Percentiles rank a stretch among this genome's conserved stretches.
phyloP scores from a whole-genome alignment of 1,140 invertebrate genomes.

The Eubasilissa regina region DNA sequence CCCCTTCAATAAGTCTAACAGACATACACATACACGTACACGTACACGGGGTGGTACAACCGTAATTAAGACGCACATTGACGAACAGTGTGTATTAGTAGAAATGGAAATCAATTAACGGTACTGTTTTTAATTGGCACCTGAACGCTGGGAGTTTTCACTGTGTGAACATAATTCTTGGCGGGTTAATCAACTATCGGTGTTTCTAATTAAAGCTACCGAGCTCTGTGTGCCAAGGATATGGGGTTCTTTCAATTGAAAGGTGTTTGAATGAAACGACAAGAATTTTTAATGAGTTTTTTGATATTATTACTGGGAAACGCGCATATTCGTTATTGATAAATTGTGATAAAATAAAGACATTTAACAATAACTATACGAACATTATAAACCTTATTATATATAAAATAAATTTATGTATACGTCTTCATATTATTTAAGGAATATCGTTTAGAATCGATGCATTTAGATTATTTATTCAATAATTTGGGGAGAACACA shows the following conservation, averaged over 20 bases:
- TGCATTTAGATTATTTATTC: too few species aligned
- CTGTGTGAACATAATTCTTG: slow-evolving; percentile 39
- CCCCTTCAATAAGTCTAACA: slow-evolving; percentile 38
- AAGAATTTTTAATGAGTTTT: too few species aligned
- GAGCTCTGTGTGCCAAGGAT: slow-evolving; percentile 11
- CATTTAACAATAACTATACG: too few species aligned
- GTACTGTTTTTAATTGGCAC: slow-evolving; percentile 53
- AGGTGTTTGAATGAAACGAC: neutral
- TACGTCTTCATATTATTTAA: too few species aligned
- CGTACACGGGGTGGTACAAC: slow-evolving; percentile 37
- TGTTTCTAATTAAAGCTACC: slow-evolving; percentile 38
- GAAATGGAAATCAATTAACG: slow-evolving; percentile 52
- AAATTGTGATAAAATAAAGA: too few species aligned
- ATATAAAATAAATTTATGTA: too few species aligned
- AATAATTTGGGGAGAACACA: too few species aligned
- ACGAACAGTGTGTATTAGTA: slow-evolving; percentile 47
- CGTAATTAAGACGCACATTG: slow-evolving; percentile 58
- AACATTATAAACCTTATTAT: too few species aligned
- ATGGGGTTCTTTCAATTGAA: neutral
- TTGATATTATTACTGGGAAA: too few species aligned
- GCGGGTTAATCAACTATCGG: slow-evolving; percentile 37
- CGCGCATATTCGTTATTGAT: too few species aligned
- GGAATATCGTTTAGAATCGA: too few species aligned
- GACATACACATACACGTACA: slow-evolving; percentile 1
- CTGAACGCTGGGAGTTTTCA: slow-evolving; percentile 31